These are phyloP conservation scores for Hydriomena furcata DNA, from an alignment of 2,888 invertebrate species.

Conservation along the genomic window DNA sequence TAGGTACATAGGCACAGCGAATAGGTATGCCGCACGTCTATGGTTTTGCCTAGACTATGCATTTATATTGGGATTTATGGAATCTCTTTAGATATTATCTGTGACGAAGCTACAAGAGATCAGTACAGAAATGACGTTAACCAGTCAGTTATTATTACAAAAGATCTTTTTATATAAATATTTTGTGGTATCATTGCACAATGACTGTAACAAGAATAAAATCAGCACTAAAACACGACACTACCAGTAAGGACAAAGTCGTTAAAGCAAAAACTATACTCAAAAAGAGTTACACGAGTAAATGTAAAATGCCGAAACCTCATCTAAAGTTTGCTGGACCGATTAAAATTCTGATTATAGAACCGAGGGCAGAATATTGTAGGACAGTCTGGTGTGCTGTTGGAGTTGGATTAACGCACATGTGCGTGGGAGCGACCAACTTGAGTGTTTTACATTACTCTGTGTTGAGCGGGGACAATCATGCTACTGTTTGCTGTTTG, in stretches of 20 bases:
- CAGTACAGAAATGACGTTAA: conserved; percentile 5
- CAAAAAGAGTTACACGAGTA: conserved; percentile 7
- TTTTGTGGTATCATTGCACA: background rate
- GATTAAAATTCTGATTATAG: conserved; percentile 45
- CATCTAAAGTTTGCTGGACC: conserved; percentile 33
- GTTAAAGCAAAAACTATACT: conserved; percentile 9
- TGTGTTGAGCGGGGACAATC: conserved; percentile 37
- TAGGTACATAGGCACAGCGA: no score
- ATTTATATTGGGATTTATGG: no score
- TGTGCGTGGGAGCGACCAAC: conserved; percentile 49
- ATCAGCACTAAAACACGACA: background rate
- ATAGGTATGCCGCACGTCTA: no score
- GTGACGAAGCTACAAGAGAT: no score
- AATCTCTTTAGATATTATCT: no score
- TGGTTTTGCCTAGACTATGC: no score
- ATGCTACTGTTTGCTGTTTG: conserved; percentile 43
- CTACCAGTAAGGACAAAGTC: background rate
- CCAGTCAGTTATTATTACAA: background rate
- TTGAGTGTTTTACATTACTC: conserved; percentile 44
- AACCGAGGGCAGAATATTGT: conserved; percentile 44
- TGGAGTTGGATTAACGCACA: conserved; percentile 41
- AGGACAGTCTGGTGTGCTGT: conserved; percentile 46
- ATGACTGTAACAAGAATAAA: conserved; percentile 7
- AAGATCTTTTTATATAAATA: background rate
- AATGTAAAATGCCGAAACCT: background rate